Base-by-base conservation (phyloP, 2,888 invertebrate species). In the Corythucha ciliata region DNA sequence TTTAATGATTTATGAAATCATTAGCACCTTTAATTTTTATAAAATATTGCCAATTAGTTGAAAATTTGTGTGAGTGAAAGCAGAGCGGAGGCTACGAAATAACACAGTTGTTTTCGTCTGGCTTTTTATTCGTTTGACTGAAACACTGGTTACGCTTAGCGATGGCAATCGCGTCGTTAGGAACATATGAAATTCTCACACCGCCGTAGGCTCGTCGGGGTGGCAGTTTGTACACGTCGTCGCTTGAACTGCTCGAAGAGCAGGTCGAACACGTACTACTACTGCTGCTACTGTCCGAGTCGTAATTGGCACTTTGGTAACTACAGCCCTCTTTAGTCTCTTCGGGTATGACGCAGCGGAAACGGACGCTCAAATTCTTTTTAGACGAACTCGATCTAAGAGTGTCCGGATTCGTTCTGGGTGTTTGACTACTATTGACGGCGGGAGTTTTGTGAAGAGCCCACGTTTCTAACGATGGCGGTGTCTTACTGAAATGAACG, bases 171-270 rank as follows among this genome's bases (percentile, higher is more conserved):
- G 88, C 85, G 69, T 90, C 91, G 68, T 90, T 91, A 60, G 91
- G 91, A 58, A 92, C 91, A 70, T 92, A 93, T 8, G 90, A 88
- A 63, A 91, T 89, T 60, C 91, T 72, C 12, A 90, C 88, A 33
- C 90, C 90, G 49, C 87, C 87, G 66, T 88, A 88, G 45, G 86
- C 85, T 53, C 86, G 74, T 60, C 88, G 71, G 33, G 88, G 81
- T 3, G 90, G 89, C 62, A 90, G 70, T 56, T 87, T 83, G 68
- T 90, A 90, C 59, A 87, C 86, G 58, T 89, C 90, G 47, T 90
- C 86, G 62, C 81, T 81, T 41, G 80, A 80, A 0, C 87, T 90
- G 0, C 87, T 90, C 24, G 72, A 72, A 22, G 73, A 72, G 59
- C 92, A 92, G 12, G 92, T 91, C 33, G 91, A 91, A 68, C 91